Conservation (phyloP, 1,140 invertebrate species). For the Lethrus apterus region DNA sequence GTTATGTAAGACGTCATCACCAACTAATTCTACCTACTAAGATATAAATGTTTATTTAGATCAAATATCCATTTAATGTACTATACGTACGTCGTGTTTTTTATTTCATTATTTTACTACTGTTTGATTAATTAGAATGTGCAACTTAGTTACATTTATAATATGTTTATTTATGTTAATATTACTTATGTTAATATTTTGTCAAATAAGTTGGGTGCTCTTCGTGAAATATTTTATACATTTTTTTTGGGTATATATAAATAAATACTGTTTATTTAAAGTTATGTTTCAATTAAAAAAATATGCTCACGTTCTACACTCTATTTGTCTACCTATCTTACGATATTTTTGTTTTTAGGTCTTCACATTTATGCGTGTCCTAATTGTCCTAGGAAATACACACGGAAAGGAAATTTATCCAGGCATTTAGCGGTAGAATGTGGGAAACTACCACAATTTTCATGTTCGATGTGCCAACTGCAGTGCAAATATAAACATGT, state of each 20-base stretch:
- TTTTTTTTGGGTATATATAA: conserved; percentile 8
- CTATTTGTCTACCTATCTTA: background rate
- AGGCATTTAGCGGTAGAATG: conserved; percentile 61
- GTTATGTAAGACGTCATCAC: no score
- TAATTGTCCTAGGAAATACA: conserved; percentile 52
- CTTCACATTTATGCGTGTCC: conserved; percentile 45
- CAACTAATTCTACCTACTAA: no score
- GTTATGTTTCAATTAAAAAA: background rate
- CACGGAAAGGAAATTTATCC: conserved; percentile 48
- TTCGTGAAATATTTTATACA: conserved; percentile 4
- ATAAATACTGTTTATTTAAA: conserved; percentile 1
- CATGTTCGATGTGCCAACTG: conserved; percentile 44
- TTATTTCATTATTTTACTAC: no score
- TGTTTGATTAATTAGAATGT: no score
- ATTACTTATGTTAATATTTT: background rate
- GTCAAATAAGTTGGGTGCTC: conserved; percentile 8
- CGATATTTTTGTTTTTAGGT: conserved; percentile 2
- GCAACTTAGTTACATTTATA: no score
- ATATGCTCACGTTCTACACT: no score
- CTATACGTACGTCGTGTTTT: no score
- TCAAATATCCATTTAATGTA: no score
- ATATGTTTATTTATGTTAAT: no score
- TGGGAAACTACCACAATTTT: conserved; percentile 55
- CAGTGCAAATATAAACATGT: background rate
- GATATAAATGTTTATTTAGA: no score